Evolutionary conservation across 2,888 invertebrate genomes (phyloP), one percentile per base, ranked within the genome.

Genomic region (Latrodectus hesperus): DNA sequence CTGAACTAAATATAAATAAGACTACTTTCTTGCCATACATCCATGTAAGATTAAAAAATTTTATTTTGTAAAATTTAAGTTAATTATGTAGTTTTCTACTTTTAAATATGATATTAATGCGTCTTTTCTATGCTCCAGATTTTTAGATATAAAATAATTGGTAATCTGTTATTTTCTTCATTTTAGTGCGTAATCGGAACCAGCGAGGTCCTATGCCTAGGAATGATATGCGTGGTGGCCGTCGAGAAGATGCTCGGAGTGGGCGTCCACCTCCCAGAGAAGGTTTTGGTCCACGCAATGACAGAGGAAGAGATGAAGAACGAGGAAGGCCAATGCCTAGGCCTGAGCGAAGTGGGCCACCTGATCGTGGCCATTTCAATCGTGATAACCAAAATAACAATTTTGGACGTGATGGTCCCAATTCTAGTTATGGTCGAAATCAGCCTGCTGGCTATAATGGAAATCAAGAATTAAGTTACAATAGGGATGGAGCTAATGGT

Each of bases 241-340:
- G 77, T 14, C 75, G 88, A 64, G 89, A 89, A 49, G 89, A 89
- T n/a, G 17, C 82, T 11, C 64, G 84, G 38, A 76, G 79, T 72
- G 81, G 76, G 6, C 55, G 80, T n/a, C 38, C 38, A 55, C 71
- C 76, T 9, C 52, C 65, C 9, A 81, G 88, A 53, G 83, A 86
- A 65, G 38, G n/a, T n/a, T 70, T 60, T 26, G 84, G 80, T 22
- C 68, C 81, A 11, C 73, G 73, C 14, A 53, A 53, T 16, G 73
- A 74, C 26, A 52, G 73, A 26, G 55, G 53, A 22, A 65, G 81
- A 9, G 49, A 26, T 65, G 81, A 81, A 16, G 81, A 81, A 9
- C 52, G 78, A 17, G 49, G 55, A 10, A 65, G 78, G 55, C 9
- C 55, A 9, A 80, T 22, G 53, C 17, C 71, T n/a, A 49, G 75